Base-by-base conservation (phyloP, 2,113 vertebrate species). In the Podocnemis expansa region DNA sequence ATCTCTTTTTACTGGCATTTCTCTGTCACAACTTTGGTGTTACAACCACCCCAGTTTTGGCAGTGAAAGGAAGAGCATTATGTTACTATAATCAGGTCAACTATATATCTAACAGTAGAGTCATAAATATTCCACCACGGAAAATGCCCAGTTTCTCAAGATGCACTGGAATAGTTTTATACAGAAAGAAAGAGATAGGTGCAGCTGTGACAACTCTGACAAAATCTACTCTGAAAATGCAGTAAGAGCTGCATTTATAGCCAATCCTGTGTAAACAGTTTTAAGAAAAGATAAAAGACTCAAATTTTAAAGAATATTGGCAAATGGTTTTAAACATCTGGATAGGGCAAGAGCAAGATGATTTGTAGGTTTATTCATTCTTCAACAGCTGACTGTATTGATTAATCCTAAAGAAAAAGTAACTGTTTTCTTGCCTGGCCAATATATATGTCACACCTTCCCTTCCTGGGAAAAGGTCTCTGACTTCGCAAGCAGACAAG, bases 21-120 rank as follows among this genome's bases (percentile, higher is more conserved):
- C 17, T 38, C 17, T 58, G 1, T 22, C 27, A 58, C 0, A 0
- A 2, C 12, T 86, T 67, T 49, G 41, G 22, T n/a, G n/a, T n/a
- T 49, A 4, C 0, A 3, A 55, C 6, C 14, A 3, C 29, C 0
- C 56, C 12, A 31, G 12, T 60, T 5, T 27, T 31, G 56, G 24
- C 0, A 1, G 49, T 51, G 2, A 25, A 73, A 63, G 29, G 52
- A 31, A 5, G 16, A 75, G 34, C 29, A 58, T 60, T 31, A 31
- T 60, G 56, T 60, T 60, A 31, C 11, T 14, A 60, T 60, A 7
- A 31, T 60, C 29, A 31, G 56, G 29, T 27, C 12, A 6, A 31
- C 29, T 12, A 60, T 60, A 60, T 5, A 60, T 31, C 56, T 60
- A 60, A 6, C 14, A 31, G 56, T 12, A 5, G 56, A 6, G 56